Evolutionary conservation across 2,113 vertebrate species (phyloP).

Genomic region (Boulengeromyrus knoepffleri): DNA sequence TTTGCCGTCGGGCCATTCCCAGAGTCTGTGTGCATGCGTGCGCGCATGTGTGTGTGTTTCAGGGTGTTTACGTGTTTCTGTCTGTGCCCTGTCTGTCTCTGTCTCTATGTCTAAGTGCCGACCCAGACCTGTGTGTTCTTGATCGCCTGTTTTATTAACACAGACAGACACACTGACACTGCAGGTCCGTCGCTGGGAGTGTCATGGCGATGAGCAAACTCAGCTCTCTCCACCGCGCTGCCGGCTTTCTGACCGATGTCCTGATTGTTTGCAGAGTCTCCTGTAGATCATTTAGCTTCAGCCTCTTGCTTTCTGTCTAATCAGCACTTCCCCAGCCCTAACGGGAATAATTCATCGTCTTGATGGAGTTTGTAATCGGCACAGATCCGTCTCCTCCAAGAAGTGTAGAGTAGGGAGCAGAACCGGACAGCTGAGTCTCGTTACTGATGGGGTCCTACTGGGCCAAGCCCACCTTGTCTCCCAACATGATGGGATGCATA

Average conservation of each 20-base stretch:
- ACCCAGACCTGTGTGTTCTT: neutral
- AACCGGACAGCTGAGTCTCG: neutral
- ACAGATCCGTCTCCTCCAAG: neutral
- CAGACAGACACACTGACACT: neutral
- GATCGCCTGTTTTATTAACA: neutral
- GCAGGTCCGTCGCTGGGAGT: neutral
- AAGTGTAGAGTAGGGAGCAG: neutral
- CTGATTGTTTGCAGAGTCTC: neutral
- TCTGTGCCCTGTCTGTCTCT: neutral
- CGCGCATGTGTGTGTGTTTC: neutral
- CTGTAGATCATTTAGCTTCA: neutral
- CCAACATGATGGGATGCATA: neutral
- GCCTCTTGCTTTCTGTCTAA: neutral
- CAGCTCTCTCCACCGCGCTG: neutral
- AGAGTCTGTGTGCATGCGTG: neutral
- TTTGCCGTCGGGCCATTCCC: neutral
- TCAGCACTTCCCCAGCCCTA: neutral
- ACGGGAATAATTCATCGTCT: neutral
- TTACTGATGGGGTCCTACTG: neutral
- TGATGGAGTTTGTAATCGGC: neutral
- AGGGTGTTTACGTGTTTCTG: neutral
- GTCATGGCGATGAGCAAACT: neutral
- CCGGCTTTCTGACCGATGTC: neutral
- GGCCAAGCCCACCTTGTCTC: neutral
- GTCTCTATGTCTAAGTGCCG: neutral